phyloP scores from a whole-genome alignment of 2,888 invertebrate species.

The Cantharis flavilabris region DNA sequence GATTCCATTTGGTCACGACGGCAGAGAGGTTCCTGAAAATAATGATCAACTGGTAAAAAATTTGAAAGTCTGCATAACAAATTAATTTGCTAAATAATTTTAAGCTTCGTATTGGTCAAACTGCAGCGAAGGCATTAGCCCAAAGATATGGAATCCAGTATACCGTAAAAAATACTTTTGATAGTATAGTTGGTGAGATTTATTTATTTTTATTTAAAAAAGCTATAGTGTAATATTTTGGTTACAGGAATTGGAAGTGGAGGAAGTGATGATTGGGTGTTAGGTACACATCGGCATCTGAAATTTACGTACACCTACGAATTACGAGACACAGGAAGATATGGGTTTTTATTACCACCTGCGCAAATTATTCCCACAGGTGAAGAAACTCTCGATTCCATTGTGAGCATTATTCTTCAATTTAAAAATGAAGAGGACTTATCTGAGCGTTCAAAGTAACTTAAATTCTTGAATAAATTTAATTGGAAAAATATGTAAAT shows the following conservation, averaged over 20 bases:
- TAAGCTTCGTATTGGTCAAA: conserved; percentile 8
- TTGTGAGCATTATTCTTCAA: conserved; percentile 55
- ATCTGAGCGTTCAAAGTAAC: too few species aligned
- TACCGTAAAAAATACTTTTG: neutral
- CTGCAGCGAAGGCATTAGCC: conserved; percentile 41
- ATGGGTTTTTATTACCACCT: conserved; percentile 60
- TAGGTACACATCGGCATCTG: conserved; percentile 60
- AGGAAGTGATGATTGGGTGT: conserved; percentile 71
- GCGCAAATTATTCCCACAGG: conserved; percentile 67
- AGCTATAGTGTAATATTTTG: neutral
- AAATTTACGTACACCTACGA: conserved; percentile 69
- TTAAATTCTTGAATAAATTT: too few species aligned
- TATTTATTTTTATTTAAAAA: too few species aligned
- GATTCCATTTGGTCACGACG: conserved; percentile 71
- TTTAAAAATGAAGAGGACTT: too few species aligned
- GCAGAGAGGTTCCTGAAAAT: conserved; percentile 60
- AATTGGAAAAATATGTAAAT: too few species aligned
- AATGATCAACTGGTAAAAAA: conserved; percentile 61
- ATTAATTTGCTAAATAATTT: neutral
- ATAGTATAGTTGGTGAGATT: too few species aligned
- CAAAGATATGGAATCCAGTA: conserved; percentile 51
- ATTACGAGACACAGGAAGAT: conserved; percentile 65
- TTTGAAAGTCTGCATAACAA: neutral
- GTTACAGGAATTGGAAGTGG: conserved; percentile 65
- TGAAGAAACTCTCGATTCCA: conserved; percentile 65